Percentiles rank a stretch among this genome's conserved stretches.
Evolutionary conservation across 2,113 vertebrate genomes (phyloP).

Genomic region (Calypte anna): DNA sequence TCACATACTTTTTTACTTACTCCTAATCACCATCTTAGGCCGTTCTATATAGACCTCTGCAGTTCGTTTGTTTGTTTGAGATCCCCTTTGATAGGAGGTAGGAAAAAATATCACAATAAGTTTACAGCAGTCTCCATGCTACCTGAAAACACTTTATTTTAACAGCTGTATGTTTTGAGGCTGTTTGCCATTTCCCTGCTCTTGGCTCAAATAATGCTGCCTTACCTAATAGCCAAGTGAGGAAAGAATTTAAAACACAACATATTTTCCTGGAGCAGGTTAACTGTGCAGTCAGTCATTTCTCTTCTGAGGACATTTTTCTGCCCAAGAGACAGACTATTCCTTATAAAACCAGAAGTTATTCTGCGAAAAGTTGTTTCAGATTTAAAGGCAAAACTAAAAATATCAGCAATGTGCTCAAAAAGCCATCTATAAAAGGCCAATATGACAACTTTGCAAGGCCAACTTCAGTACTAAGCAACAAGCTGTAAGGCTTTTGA

Average conservation of each 20-base stretch:
- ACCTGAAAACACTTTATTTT: not conserved
- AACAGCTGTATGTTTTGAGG: not conserved
- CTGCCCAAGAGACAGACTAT: not conserved
- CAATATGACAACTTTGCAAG: not conserved
- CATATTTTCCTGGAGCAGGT: not conserved
- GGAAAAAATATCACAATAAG: not conserved
- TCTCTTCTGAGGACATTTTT: not conserved
- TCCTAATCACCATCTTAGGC: not conserved
- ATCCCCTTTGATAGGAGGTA: not conserved
- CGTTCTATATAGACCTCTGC: not conserved
- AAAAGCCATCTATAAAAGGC: not conserved
- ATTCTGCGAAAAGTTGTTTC: not conserved
- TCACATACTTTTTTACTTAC: not conserved
- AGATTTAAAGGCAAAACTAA: not conserved
- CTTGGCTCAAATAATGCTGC: too few species aligned
- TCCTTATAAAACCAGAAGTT: not conserved
- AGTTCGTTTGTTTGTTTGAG: too few species aligned
- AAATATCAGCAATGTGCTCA: not conserved
- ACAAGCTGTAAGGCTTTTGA: not conserved
- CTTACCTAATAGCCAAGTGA: not conserved
- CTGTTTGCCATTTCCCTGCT: too few species aligned
- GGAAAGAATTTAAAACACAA: not conserved
- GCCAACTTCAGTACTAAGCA: not conserved
- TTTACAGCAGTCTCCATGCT: not conserved
- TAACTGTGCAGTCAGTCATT: not conserved